Percentiles rank a stretch among this genome's conserved stretches.
phyloP scores from a whole-genome alignment of 2,113 vertebrate genomes.

The Beaufortia kweichowensis region DNA sequence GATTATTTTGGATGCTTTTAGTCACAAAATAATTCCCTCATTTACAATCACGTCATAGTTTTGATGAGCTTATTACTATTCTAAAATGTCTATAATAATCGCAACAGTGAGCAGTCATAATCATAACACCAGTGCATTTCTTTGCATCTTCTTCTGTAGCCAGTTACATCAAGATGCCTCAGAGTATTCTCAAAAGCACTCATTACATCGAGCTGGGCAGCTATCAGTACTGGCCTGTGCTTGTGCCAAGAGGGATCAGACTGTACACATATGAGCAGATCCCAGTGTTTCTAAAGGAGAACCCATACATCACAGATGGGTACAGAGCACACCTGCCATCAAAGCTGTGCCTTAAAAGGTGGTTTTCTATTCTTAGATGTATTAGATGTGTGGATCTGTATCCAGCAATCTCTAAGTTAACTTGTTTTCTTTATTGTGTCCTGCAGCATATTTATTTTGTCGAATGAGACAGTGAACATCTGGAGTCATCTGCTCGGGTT shows the following conservation, averaged over 20 bases:
- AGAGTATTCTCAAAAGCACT: conserved; percentile 85
- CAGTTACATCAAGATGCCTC: conserved; percentile 77
- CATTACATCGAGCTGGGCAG: conserved; percentile 94
- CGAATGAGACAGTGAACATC: conserved; percentile 97
- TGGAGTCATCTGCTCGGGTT: conserved; percentile 98
- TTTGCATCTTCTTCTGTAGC: background rate
- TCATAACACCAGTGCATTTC: no score
- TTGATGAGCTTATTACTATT: no score
- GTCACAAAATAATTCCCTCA: no score
- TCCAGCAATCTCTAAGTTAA: background rate
- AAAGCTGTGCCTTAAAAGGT: conserved; percentile 93
- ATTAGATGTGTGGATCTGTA: background rate
- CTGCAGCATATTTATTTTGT: conserved; percentile 90
- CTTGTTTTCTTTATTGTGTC: conserved; percentile 23
- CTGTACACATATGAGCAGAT: conserved; percentile 97
- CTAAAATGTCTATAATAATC: no score
- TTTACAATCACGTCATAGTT: no score
- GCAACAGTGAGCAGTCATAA: no score
- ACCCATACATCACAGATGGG: conserved; percentile 96
- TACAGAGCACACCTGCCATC: conserved; percentile 96
- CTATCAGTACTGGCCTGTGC: conserved; percentile 93
- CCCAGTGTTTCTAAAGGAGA: conserved; percentile 91
- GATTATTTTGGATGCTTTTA: no score
- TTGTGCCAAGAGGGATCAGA: conserved; percentile 88
- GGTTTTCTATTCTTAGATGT: background rate